phyloP scores from a whole-genome alignment of 2,113 vertebrate genomes.

The Cercopithecus mona region DNA sequence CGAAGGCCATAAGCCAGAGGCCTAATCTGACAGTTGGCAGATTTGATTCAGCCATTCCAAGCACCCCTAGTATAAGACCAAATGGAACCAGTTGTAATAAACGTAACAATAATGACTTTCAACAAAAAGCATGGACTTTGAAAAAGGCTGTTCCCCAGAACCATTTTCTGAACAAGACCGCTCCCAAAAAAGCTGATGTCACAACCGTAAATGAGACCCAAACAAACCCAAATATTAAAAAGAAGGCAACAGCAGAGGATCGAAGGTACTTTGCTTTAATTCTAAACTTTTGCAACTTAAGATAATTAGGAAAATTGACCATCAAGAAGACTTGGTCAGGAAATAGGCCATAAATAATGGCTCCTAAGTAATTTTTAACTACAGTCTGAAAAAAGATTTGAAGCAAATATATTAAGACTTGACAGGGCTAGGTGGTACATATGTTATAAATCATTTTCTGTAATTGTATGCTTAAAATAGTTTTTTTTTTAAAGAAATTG shows the following conservation, averaged over 20 bases:
- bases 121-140: not conserved
- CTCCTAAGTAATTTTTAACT: constrained; percentile 1
- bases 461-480: not conserved
- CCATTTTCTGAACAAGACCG: not conserved
- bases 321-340: not conserved
- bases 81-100: rapidly evolving
- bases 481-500: not conserved
- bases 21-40: not conserved
- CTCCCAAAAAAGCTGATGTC: not conserved
- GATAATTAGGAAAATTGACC: not conserved
- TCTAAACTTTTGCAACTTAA: not conserved
- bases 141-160: not conserved
- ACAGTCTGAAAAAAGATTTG: not conserved
- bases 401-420: not conserved
- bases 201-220: not conserved
- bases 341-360: constrained; percentile 2
- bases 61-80: not conserved
- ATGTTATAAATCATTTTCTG: not conserved
- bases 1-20: not conserved
- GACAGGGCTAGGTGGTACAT: not conserved
- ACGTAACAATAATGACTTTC: rapidly evolving
- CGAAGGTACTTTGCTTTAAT: constrained; percentile 78
- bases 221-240: not conserved
- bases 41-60: not conserved
- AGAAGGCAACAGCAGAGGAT: constrained; percentile 8